Conservation (phyloP, 1,140 invertebrate species). For the Lycorma delicatula region DNA sequence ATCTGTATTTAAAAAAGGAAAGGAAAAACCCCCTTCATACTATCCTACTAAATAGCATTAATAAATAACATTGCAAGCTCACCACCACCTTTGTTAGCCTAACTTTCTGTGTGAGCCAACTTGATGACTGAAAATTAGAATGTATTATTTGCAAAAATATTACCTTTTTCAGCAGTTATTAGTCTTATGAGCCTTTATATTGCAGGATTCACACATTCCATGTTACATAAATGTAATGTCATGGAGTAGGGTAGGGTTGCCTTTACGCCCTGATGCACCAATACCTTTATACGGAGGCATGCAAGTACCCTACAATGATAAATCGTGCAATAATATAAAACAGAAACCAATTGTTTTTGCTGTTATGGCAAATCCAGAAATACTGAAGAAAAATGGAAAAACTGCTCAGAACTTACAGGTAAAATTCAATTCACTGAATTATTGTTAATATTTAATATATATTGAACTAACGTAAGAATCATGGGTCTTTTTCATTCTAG, state of each 20-base stretch:
- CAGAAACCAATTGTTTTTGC: slow-evolving; percentile 51
- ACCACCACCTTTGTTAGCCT: too few species aligned
- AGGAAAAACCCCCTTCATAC: too few species aligned
- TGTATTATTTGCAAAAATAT: too few species aligned
- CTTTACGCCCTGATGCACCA: slow-evolving; percentile 49
- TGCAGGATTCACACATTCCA: slow-evolving; percentile 35
- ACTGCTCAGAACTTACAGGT: slow-evolving; percentile 52
- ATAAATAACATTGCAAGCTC: too few species aligned
- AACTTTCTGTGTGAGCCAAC: too few species aligned
- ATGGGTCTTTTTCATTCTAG: too few species aligned
- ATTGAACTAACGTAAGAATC: too few species aligned
- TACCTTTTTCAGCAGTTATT: too few species aligned
- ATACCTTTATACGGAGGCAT: slow-evolving; percentile 61
- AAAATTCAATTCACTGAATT: slow-evolving; percentile 23
- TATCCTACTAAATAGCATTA: too few species aligned
- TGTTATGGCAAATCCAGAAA: slow-evolving; percentile 60
- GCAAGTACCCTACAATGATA: slow-evolving; percentile 40
- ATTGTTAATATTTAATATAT: neutral
- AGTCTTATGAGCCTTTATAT: too few species aligned
- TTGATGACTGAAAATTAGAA: too few species aligned
- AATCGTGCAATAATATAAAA: slow-evolving; percentile 36
- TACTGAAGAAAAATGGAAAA: slow-evolving; percentile 54
- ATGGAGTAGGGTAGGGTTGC: slow-evolving; percentile 59
- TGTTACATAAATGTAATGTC: slow-evolving; percentile 59
- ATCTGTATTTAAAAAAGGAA: too few species aligned